Conservation (phyloP, 2,797 vertebrate genomes). For the Acridotheres tristis region DNA sequence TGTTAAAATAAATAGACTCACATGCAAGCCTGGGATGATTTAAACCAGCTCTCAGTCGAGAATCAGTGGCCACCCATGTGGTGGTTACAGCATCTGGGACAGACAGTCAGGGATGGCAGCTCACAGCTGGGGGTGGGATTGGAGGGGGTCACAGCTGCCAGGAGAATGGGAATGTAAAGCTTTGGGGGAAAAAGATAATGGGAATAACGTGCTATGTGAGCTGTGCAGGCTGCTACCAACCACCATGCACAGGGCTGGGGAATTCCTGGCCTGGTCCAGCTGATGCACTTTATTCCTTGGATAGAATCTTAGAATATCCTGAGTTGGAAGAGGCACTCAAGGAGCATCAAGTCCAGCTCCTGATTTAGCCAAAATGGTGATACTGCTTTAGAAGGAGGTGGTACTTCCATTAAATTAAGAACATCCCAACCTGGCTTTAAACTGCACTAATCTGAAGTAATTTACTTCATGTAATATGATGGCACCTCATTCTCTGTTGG, state of each 20-base stretch:
- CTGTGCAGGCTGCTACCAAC: background rate
- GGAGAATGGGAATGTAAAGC: background rate
- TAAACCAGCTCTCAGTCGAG: background rate
- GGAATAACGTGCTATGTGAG: background rate
- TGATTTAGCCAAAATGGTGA: background rate
- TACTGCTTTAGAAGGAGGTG: background rate
- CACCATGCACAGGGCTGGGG: rapidly evolving
- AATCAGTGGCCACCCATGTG: background rate
- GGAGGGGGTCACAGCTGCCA: background rate
- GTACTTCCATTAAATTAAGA: background rate
- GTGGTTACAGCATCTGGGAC: background rate
- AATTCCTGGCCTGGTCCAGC: background rate
- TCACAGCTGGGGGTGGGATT: rapidly evolving
- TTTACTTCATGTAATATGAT: rapidly evolving
- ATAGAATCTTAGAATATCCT: background rate
- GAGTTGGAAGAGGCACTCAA: background rate
- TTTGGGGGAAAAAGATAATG: background rate
- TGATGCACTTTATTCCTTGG: background rate
- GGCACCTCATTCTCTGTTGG: background rate
- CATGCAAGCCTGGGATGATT: background rate
- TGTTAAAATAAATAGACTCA: constrained; percentile 52
- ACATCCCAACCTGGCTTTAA: background rate
- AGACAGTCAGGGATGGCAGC: background rate
- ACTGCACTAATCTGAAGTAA: background rate
- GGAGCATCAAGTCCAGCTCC: background rate